phyloP scores from a whole-genome alignment of 1,140 invertebrate genomes.

The Philotrypesis tridentata region DNA sequence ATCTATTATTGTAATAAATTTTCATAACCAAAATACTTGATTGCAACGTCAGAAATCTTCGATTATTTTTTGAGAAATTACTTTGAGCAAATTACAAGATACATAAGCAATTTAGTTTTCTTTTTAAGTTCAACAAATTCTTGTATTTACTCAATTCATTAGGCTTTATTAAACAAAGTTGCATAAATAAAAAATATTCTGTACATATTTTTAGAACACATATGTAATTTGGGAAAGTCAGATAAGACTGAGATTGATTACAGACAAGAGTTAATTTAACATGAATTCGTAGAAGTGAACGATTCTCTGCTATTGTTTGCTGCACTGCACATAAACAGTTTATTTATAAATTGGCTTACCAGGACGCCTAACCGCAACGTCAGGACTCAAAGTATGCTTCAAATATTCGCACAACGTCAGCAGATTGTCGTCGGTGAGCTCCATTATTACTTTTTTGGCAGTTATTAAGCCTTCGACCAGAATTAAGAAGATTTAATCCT shows the following conservation, averaged over 20 bases:
- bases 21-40: too few species aligned
- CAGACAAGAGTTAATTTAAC: background rate
- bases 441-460: conserved; percentile 76
- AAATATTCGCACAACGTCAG: conserved; percentile 87
- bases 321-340: conserved; percentile 17
- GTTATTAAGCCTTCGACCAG: background rate
- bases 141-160: too few species aligned
- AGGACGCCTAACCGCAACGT: conserved; percentile 85
- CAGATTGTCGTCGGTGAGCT: conserved; percentile 88
- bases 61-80: too few species aligned
- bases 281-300: background rate
- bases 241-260: too few species aligned
- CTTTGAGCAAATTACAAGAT: too few species aligned
- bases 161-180: background rate
- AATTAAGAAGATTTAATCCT: conserved; percentile 44
- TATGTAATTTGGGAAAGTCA: too few species aligned
- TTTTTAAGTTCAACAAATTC: too few species aligned
- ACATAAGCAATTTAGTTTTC: too few species aligned
- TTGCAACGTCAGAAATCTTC: too few species aligned
- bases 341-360: conserved; percentile 75
- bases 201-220: too few species aligned
- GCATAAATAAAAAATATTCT: too few species aligned
- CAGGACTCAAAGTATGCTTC: conserved; percentile 90
- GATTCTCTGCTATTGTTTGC: background rate
- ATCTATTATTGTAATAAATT: too few species aligned